A percentile compares a stretch with the other conserved stretches of the same genome.
Conservation (phyloP, 2,797 vertebrate genomes). For the Peromyscus attwateri region DNA sequence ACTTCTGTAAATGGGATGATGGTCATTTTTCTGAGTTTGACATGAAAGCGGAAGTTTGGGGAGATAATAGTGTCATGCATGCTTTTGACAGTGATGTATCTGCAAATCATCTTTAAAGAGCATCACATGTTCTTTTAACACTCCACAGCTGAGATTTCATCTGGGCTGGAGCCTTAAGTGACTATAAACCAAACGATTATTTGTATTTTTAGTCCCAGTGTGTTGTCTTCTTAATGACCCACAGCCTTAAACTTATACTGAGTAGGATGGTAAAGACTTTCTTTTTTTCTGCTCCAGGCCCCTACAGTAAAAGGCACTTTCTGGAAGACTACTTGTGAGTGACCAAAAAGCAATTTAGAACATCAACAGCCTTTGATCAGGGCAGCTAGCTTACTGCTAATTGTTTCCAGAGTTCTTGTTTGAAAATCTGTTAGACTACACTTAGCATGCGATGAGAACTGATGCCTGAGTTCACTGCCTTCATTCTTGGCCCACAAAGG, state of each 20-base stretch:
- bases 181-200: conserved; percentile 88
- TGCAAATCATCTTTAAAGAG: conserved; percentile 80
- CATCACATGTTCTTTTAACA: conserved; percentile 67
- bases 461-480: conserved; percentile 83
- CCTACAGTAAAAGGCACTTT: conserved; percentile 68
- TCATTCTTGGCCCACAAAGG: conserved; percentile 82
- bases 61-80: conserved; percentile 79
- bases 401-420: conserved; percentile 90
- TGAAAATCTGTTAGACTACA: conserved; percentile 87
- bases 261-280: conserved; percentile 76
- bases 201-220: conserved; percentile 79
- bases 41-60: conserved; percentile 81
- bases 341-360: conserved; percentile 87
- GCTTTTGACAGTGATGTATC: conserved; percentile 82
- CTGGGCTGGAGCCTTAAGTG: conserved; percentile 83
- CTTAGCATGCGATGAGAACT: conserved; percentile 82
- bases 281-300: conserved; percentile 77
- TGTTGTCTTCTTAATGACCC: conserved; percentile 88
- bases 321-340: conserved; percentile 81
- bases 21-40: conserved; percentile 76
- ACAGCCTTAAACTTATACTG: conserved; percentile 85
- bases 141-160: conserved; percentile 84
- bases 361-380: conserved; percentile 86
- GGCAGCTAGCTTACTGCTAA: conserved; percentile 86
- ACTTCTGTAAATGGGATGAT: conserved; percentile 48